phyloP scores from a whole-genome alignment of 2,888 invertebrate genomes.

The Ophonus ardosiacus region DNA sequence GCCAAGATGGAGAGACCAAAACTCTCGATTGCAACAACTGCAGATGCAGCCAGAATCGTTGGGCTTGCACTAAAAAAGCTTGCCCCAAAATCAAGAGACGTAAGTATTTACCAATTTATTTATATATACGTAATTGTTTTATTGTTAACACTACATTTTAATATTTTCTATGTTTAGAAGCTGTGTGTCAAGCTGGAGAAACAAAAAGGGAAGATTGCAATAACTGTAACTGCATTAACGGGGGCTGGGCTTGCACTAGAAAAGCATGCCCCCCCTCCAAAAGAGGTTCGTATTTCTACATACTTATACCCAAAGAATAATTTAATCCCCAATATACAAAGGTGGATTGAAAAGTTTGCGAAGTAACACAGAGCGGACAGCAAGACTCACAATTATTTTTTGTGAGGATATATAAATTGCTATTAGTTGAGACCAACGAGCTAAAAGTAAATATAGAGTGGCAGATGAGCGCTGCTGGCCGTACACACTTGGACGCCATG shows the following conservation, averaged over 20 bases:
- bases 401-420: no score
- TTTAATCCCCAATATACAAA: no score
- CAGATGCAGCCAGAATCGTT: conserved; percentile 67
- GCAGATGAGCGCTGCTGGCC: no score
- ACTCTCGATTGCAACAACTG: conserved; percentile 69
- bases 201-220: conserved; percentile 67
- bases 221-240: conserved; percentile 70
- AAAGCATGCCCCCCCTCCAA: conserved; percentile 73
- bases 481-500: no score
- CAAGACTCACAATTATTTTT: no score
- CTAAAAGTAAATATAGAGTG: no score
- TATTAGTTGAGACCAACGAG: no score
- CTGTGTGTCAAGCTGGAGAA: conserved; percentile 42
- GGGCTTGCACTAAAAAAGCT: conserved; percentile 71
- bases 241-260: conserved; percentile 76
- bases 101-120: conserved; percentile 42
- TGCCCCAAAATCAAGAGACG: conserved; percentile 71
- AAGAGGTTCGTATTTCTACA: background rate
- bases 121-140: background rate
- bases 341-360: no score
- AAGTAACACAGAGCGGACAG: no score
- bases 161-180: conserved; percentile 21
- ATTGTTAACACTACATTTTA: background rate
- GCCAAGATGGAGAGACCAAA: conserved; percentile 61
- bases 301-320: no score